These are phyloP conservation scores for Canis aureus DNA, from an alignment of 2,113 vertebrate species.

Conservation along the genomic window DNA sequence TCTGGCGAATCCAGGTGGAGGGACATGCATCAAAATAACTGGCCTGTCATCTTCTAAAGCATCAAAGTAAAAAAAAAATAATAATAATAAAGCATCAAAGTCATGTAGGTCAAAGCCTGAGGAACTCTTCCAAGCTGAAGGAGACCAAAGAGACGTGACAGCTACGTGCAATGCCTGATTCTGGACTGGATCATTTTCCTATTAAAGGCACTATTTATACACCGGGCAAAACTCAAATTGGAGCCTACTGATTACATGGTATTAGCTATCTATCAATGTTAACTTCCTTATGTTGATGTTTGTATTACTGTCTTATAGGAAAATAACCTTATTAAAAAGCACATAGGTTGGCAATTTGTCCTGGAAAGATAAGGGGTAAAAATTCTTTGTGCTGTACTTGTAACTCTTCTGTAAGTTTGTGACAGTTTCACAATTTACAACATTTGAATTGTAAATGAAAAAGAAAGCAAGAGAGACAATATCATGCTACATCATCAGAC, in stretches of 20 bases:
- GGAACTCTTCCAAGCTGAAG: background rate
- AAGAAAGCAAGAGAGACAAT: background rate
- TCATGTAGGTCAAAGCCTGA: background rate
- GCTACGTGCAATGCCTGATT: background rate
- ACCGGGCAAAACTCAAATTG: background rate
- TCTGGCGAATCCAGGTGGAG: background rate
- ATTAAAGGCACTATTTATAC: background rate
- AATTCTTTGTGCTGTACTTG: background rate
- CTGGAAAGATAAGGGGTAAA: background rate
- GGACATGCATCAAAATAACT: background rate
- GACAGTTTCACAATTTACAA: background rate
- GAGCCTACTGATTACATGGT: background rate
- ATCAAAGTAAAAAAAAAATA: background rate
- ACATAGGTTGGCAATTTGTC: background rate
- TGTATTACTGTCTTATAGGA: rapidly evolving
- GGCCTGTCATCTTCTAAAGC: background rate
- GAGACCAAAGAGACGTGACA: background rate
- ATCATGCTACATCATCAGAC: background rate
- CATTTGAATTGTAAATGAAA: background rate
- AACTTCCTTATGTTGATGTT: background rate
- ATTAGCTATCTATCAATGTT: rapidly evolving
- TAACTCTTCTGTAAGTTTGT: background rate
- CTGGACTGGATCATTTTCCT: background rate
- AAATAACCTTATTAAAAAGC: background rate
- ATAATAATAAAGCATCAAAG: background rate